Evolutionary conservation across 2,113 vertebrate species (phyloP), one percentile per base, ranked within the genome.

Genomic region (Coryphaenoides rupestris): DNA sequence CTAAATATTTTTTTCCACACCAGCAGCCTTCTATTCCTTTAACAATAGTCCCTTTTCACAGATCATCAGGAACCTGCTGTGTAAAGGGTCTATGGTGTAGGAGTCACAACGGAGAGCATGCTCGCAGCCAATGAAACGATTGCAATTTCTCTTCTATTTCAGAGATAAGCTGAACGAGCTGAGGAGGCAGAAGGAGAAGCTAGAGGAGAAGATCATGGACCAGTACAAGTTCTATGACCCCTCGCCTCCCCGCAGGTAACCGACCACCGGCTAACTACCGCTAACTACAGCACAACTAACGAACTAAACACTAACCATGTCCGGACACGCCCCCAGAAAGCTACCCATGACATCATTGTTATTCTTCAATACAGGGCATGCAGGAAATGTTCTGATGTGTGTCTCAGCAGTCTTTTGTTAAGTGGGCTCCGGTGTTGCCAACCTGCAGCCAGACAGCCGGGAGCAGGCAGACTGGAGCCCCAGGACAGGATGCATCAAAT

Each of bases 121-220:
- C 33, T 40, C 9, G 33, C 33, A 40, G 2, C 33, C 33, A 40
- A 40, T 40, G 9, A 7, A 40, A 40, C 33, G 9, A 1, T 63
- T 1, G 19, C 64, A 4, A 50, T 14, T 66, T 1, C 0, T 58
- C 54, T 66, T 19, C 3, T 72, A 15, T 0, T 79, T 85, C 84
- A 98, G 97, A 81, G 96, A 98, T 89, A 98, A 98, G 55, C 85
- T 99, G 45, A 99, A 99, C 75, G 97, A 98, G 77, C 87, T 99
- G 71, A 93, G 97, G 82, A 89, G 97, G 65, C 96, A 98, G 81
- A 99, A 99, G 72, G 97, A 99, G 84, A 99, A 98, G 80, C 81
- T 99, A 72, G 97, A 99, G 85, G 97, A 99, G 87, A 99, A 99
- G 90, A 99, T 99, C 77, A 99, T 99, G 97, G 97, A 99, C 87